phyloP scores from a whole-genome alignment of 2,113 vertebrate species.

The Crotalus helleri region DNA sequence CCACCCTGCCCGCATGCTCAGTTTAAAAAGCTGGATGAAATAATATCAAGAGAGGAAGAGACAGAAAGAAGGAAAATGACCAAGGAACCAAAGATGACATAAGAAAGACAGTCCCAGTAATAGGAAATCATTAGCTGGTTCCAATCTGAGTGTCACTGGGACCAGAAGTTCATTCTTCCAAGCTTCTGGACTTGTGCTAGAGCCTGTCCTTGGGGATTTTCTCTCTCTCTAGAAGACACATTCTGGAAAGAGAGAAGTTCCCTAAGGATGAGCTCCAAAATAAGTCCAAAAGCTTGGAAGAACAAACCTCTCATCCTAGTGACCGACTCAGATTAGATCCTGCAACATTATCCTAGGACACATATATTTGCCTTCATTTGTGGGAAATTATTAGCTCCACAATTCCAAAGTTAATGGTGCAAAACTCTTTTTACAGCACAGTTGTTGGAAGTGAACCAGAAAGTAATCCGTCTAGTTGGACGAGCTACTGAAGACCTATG shows the following conservation, averaged over 20 bases:
- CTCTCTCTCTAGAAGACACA: neutral
- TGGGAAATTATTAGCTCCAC: neutral
- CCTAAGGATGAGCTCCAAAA: neutral
- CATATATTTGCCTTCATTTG: neutral
- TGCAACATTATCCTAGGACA: neutral
- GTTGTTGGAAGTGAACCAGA: neutral
- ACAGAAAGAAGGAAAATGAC: neutral
- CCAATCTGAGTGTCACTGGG: neutral
- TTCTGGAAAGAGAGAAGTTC: neutral
- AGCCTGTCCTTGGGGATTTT: neutral
- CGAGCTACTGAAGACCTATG: neutral
- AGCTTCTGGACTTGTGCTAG: neutral
- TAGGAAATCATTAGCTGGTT: neutral
- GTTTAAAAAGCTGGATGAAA: neutral
- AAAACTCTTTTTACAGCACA: neutral
- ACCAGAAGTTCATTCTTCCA: neutral
- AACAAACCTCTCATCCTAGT: neutral
- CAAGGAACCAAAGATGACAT: neutral
- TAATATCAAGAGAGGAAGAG: neutral
- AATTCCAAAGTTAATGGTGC: neutral
- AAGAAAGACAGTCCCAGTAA: neutral
- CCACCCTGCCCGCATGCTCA: neutral
- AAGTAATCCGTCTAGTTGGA: neutral
- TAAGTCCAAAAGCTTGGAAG: neutral
- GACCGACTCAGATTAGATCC: neutral